Evolutionary conservation across 1,140 invertebrate genomes (phyloP).

Genomic region (Ips nitidus): DNA sequence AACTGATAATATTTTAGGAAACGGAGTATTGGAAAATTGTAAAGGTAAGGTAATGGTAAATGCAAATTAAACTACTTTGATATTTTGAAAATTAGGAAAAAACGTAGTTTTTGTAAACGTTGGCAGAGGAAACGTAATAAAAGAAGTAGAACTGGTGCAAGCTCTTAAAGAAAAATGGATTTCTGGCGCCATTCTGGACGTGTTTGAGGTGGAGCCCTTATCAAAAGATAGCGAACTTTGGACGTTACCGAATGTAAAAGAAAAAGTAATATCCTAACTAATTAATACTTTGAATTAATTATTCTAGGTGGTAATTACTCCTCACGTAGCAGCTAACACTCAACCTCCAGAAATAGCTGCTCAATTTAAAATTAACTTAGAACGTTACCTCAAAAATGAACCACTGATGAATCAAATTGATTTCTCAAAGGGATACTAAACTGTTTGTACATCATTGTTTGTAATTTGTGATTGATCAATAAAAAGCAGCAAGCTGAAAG

Average conservation of each 20-base stretch:
- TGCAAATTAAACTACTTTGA: neutral
- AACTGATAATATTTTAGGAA: conserved; percentile 52
- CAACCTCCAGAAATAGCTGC: conserved; percentile 52
- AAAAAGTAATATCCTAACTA: too few species aligned
- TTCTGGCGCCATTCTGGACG: conserved; percentile 61
- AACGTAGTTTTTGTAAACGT: conserved; percentile 61
- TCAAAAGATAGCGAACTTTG: conserved; percentile 56
- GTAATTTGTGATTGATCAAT: neutral
- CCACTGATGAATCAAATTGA: conserved; percentile 34
- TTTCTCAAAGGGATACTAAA: conserved; percentile 37
- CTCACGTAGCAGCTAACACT: conserved; percentile 58
- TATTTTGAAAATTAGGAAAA: conserved; percentile 34
- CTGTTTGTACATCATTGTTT: neutral
- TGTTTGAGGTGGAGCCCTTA: conserved; percentile 61
- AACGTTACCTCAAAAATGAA: conserved; percentile 43
- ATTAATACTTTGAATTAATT: neutral
- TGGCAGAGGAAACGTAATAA: conserved; percentile 60
- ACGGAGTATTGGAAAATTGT: conserved; percentile 54
- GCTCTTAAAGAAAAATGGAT: conserved; percentile 61
- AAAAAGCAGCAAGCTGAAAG: too few species aligned
- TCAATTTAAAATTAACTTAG: conserved; percentile 54
- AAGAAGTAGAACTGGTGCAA: conserved; percentile 57
- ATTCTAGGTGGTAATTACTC: conserved; percentile 58
- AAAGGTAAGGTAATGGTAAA: conserved; percentile 33
- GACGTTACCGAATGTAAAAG: conserved; percentile 52